Conservation (phyloP, 2,113 vertebrate species). For the Fulmarus glacialis region DNA sequence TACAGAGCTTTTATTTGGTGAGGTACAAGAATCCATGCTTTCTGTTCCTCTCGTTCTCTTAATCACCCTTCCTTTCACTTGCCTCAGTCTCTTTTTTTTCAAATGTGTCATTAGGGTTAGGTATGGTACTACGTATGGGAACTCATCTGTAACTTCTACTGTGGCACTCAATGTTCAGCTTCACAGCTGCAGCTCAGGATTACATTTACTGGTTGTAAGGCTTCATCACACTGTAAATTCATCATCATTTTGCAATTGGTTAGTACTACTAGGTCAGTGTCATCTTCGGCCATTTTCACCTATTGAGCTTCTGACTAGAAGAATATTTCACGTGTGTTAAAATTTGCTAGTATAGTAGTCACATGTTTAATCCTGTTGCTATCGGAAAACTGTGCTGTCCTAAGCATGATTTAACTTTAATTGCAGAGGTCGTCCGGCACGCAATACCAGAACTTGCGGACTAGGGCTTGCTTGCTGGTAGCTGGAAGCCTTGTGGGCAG, state of each 20-base stretch:
- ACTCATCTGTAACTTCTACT: not conserved
- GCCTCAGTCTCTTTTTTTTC: not conserved
- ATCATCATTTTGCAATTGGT: not conserved
- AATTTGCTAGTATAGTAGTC: not conserved
- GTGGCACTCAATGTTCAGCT: not conserved
- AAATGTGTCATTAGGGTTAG: not conserved
- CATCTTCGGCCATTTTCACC: not conserved
- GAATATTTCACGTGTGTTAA: not conserved
- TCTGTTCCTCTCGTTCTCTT: not conserved
- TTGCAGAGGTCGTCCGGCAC: not conserved
- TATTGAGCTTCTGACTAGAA: not conserved
- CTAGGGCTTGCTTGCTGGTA: not conserved
- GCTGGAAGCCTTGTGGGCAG: not conserved
- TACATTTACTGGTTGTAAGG: not conserved
- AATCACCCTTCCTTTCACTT: not conserved
- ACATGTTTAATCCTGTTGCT: not conserved
- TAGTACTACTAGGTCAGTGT: not conserved
- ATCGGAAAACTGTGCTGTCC: not conserved
- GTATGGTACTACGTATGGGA: not conserved
- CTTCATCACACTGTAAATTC: not conserved
- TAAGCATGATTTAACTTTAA: not conserved
- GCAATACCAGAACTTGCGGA: not conserved
- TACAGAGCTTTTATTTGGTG: not conserved
- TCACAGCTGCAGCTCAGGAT: not conserved
- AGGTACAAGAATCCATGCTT: not conserved